Base-by-base conservation (phyloP, 2,113 vertebrate genomes). In the Pycnonotus jocosus region DNA sequence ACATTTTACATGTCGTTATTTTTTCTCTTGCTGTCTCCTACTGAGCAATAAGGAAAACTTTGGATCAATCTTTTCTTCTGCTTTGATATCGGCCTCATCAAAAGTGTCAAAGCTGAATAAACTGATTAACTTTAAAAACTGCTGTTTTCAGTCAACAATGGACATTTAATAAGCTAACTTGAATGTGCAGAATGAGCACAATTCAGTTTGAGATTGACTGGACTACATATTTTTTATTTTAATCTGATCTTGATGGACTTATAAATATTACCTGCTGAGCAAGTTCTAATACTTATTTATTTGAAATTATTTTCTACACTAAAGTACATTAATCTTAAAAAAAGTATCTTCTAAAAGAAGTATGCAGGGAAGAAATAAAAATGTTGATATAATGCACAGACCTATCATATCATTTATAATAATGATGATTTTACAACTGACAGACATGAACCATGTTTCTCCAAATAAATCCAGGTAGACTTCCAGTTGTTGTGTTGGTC, bases 211-310 rank as follows among this genome's bases (percentile, higher is more conserved):
- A 97, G 94, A 97, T 95, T 97, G 95, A 96, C 92, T 83, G 95
- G 97, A 98, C 97, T 97, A 92, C 96, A 92, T 95, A 95, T 96
- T 97, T 96, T 92, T 97, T 95, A 95, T 96, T 97, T 97, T 96
- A 96, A 97, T 97, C 97, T 77, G 96, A 97, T 98, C 95, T 96
- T 96, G 94, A 92, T 96, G 96, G 96, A 98, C 96, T 98, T 98
- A 97, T 98, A 98, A 98, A 98, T 98, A 98, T 96, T 97, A 98
- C 96, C 97, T 97, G 97, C 96, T 96, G 97, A 97, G 97, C 98
- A 98, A 98, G 96, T 98, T 96, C 96, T 98, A 94, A 97, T 97
- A 97, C 98, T 98, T 98, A 98, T 98, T 98, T 98, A 98, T 98
- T 98, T 98, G 98, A 98, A 97, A 97, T 97, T 96, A 95, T 97